These are phyloP conservation scores for Cephonodes hylas DNA, from an alignment of 2,888 invertebrate species.

Conservation along the genomic window DNA sequence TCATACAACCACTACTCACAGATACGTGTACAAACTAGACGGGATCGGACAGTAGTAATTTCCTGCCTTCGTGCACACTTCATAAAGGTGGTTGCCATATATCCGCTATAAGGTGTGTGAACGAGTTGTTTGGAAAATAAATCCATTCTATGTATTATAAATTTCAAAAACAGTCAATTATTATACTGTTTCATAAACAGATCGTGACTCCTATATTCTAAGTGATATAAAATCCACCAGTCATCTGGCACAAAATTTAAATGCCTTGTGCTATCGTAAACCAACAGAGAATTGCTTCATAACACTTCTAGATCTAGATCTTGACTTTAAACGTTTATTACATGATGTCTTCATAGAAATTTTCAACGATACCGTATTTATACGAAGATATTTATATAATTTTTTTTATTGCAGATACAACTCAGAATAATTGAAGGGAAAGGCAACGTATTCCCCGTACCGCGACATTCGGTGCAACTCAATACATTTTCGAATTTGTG, in stretches of 20 bases:
- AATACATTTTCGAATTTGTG: conserved; percentile 50
- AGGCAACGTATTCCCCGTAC: conserved; percentile 19
- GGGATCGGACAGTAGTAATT: not conserved
- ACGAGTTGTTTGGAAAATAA: not conserved
- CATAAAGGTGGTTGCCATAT: not conserved
- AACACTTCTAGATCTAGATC: no score
- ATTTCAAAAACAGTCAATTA: not conserved
- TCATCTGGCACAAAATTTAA: no score
- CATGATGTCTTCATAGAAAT: no score
- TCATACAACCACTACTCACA: not conserved
- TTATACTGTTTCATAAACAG: not conserved
- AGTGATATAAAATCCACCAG: no score
- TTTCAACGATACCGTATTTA: no score
- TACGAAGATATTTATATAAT: no score
- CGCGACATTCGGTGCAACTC: conserved; percentile 23
- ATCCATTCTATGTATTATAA: no score
- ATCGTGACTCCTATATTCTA: no score
- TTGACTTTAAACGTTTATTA: no score
- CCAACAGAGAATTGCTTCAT: no score
- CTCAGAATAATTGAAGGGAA: not conserved
- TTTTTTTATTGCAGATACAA: not conserved
- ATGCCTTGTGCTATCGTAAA: no score
- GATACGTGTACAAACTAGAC: not conserved
- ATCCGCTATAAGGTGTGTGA: not conserved
- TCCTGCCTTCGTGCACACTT: not conserved